Conservation (phyloP, 2,797 vertebrate genomes). For the Serranus cabrilla region DNA sequence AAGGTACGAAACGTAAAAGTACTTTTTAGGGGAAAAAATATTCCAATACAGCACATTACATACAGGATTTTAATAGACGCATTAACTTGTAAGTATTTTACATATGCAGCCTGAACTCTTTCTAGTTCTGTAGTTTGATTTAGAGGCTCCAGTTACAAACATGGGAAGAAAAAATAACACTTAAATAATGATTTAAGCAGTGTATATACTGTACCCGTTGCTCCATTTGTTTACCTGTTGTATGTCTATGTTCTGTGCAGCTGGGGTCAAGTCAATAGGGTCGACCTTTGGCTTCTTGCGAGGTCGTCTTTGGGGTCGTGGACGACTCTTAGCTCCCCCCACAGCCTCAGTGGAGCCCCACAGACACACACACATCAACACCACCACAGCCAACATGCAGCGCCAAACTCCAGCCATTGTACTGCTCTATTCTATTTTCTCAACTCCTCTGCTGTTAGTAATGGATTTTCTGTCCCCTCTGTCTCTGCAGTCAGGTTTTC, state of each 20-base stretch:
- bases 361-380: constrained; percentile 62
- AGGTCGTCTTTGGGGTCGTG: constrained; percentile 64
- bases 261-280: constrained; percentile 48
- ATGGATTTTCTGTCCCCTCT: constrained; percentile 2
- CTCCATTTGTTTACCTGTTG: constrained; percentile 72
- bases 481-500: constrained; percentile 16
- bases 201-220: neutral
- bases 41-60: too few species aligned
- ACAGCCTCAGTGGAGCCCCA: constrained; percentile 66
- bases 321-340: constrained; percentile 75
- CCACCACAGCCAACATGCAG: constrained; percentile 26
- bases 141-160: neutral
- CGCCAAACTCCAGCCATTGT: constrained; percentile 63
- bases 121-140: constrained; percentile 2
- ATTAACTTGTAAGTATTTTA: too few species aligned
- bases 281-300: constrained; percentile 60
- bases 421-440: neutral
- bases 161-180: neutral
- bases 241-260: constrained; percentile 72
- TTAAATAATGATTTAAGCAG: neutral
- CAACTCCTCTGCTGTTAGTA: neutral
- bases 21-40: too few species aligned
- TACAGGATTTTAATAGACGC: too few species aligned
- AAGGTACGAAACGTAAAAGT: too few species aligned
- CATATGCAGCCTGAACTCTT: neutral